Conservation (phyloP, 2,113 vertebrate species). For the Orycteropus afer region DNA sequence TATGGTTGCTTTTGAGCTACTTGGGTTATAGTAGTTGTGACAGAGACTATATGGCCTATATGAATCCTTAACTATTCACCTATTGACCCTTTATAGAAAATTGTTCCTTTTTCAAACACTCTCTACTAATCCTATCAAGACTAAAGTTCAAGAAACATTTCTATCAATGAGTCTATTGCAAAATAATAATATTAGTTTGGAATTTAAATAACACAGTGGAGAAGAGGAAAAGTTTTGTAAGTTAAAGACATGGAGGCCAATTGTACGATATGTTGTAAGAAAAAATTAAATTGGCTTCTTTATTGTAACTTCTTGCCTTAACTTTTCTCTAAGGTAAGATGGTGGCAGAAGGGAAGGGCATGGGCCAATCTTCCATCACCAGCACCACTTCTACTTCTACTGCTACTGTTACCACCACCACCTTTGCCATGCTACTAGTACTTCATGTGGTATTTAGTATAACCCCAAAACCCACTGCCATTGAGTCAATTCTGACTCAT, state of each 20-base stretch:
- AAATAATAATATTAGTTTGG: background rate
- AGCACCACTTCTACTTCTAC: background rate
- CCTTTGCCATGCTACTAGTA: background rate
- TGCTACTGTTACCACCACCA: background rate
- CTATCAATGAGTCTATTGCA: background rate
- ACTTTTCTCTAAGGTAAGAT: background rate
- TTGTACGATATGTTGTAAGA: background rate
- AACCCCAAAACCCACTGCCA: too few species aligned
- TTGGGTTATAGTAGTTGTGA: background rate
- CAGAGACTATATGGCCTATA: background rate
- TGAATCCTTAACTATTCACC: background rate
- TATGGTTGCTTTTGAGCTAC: background rate
- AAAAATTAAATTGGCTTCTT: background rate
- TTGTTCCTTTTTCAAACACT: background rate
- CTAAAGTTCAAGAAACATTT: conserved; percentile 14
- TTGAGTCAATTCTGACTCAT: too few species aligned
- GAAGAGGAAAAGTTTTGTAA: background rate
- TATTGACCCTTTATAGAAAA: background rate
- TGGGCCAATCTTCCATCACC: background rate
- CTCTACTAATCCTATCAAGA: background rate
- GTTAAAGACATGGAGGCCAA: background rate
- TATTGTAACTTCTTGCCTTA: background rate
- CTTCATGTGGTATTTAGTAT: background rate
- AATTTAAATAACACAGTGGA: background rate
- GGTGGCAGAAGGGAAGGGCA: background rate